A percentile compares a stretch with the other conserved stretches of the same genome.
phyloP scores from a whole-genome alignment of 2,113 vertebrate genomes.

The Vanacampus margaritifer region DNA sequence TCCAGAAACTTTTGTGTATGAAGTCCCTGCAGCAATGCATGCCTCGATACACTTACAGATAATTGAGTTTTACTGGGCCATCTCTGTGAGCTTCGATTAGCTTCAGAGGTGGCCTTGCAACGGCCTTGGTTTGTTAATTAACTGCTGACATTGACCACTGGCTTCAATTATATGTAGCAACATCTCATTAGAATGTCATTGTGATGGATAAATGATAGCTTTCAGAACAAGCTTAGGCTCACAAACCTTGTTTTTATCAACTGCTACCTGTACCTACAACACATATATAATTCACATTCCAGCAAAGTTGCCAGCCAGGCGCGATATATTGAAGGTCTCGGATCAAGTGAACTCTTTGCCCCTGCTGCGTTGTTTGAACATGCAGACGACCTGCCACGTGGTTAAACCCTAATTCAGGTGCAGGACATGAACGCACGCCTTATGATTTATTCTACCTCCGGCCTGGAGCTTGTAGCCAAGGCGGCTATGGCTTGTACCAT shows the following conservation, averaged over 20 bases:
- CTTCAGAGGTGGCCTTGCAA: background rate
- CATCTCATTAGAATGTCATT: background rate
- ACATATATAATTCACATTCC: conserved; percentile 39
- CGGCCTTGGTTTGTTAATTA: background rate
- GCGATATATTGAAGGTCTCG: conserved; percentile 22
- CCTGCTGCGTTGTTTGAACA: conserved; percentile 25
- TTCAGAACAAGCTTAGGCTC: conserved; percentile 17
- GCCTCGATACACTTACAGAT: background rate
- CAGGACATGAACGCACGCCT: conserved; percentile 9
- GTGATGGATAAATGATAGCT: no score
- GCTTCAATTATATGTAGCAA: background rate
- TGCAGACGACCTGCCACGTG: conserved; percentile 44
- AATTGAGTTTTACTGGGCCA: background rate
- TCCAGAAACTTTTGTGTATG: background rate
- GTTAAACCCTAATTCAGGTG: conserved; percentile 37
- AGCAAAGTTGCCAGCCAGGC: conserved; percentile 51
- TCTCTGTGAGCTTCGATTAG: background rate
- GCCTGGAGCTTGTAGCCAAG: background rate
- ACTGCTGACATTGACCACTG: background rate
- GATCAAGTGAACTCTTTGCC: conserved; percentile 16
- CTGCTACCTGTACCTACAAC: conserved; percentile 47
- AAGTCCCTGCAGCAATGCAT: background rate
- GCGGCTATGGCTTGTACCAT: background rate
- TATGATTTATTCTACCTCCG: conserved; percentile 26
- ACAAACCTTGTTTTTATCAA: conserved; percentile 43